These are phyloP conservation scores for Chloropsis cyanopogon DNA, from an alignment of 2,113 vertebrate species.

Conservation along the genomic window DNA sequence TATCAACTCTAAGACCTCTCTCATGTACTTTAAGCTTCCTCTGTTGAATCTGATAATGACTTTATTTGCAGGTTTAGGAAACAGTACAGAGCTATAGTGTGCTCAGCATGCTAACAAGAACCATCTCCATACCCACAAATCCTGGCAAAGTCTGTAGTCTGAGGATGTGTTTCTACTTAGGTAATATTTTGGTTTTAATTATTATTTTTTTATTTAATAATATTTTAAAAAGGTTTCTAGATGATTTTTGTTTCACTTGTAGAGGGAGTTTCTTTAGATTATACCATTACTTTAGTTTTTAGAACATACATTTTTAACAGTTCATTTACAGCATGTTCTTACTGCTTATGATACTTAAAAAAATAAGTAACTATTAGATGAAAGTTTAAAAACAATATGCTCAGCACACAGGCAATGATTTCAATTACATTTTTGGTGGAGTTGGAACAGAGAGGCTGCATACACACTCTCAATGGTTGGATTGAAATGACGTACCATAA, in stretches of 20 bases:
- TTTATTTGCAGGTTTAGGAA: slow-evolving; percentile 21
- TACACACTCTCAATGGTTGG: background rate
- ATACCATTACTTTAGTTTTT: background rate
- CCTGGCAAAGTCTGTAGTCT: background rate
- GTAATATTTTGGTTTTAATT: background rate
- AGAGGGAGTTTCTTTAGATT: background rate
- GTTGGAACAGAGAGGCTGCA: background rate
- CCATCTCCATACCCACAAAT: background rate
- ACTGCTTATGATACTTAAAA: background rate
- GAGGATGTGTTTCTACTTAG: background rate
- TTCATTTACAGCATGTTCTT: background rate
- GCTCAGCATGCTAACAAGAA: background rate
- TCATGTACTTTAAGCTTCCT: background rate
- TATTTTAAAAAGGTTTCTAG: background rate
- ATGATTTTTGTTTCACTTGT: background rate
- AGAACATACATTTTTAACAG: background rate
- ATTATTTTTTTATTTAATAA: background rate
- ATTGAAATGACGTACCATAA: slow-evolving; percentile 43
- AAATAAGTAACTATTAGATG: background rate
- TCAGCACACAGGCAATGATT: background rate
- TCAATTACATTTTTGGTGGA: background rate
- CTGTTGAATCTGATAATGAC: background rate
- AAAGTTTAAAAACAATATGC: slow-evolving; percentile 12
- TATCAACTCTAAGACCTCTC: background rate
- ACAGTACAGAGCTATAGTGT: background rate